Conservation (phyloP, 2,888 invertebrate species). For the Drosophila diplacantha region DNA sequence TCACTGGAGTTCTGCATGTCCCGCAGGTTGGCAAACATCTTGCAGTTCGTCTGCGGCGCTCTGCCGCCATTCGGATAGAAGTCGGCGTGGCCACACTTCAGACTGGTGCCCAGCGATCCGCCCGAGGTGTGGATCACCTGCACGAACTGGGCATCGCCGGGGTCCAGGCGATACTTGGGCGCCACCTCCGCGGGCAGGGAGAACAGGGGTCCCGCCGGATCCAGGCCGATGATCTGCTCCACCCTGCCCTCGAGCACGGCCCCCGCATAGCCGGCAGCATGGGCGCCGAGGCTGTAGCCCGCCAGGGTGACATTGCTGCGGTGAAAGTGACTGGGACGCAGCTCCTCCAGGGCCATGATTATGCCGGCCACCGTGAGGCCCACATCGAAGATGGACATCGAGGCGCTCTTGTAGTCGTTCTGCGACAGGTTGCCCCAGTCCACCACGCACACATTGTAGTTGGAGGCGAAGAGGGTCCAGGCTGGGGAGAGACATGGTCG, state of each 20-base stretch:
- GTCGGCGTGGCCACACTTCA: slow-evolving; percentile 76
- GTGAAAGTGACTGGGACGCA: slow-evolving; percentile 61
- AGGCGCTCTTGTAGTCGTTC: slow-evolving; percentile 73
- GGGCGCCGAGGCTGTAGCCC: slow-evolving; percentile 77
- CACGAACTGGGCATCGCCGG: slow-evolving; percentile 74
- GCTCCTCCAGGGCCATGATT: slow-evolving; percentile 71
- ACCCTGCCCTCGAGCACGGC: slow-evolving; percentile 69
- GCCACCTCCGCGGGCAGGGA: slow-evolving; percentile 74
- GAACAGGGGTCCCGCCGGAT: slow-evolving; percentile 77
- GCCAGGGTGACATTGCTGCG: slow-evolving; percentile 74
- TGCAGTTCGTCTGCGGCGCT: slow-evolving; percentile 75
- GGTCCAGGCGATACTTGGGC: slow-evolving; percentile 71
- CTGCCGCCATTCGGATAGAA: slow-evolving; percentile 77
- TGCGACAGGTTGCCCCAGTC: slow-evolving; percentile 76
- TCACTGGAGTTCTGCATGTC: slow-evolving; percentile 73
- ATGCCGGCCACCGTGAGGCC: slow-evolving; percentile 76
- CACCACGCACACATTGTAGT: slow-evolving; percentile 75
- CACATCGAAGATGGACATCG: slow-evolving; percentile 76
- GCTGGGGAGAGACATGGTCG: slow-evolving; percentile 46
- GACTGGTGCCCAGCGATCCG: slow-evolving; percentile 72
- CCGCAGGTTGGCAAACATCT: slow-evolving; percentile 59
- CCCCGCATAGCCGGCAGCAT: slow-evolving; percentile 76
- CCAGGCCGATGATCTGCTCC: slow-evolving; percentile 77
- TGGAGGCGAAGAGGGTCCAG: slow-evolving; percentile 72
- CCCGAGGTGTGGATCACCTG: slow-evolving; percentile 77